Percentiles rank a stretch among this genome's conserved stretches.
These are phyloP conservation scores for Chymomyza amoena DNA, from an alignment of 2,888 invertebrate genomes.

Conservation along the genomic window DNA sequence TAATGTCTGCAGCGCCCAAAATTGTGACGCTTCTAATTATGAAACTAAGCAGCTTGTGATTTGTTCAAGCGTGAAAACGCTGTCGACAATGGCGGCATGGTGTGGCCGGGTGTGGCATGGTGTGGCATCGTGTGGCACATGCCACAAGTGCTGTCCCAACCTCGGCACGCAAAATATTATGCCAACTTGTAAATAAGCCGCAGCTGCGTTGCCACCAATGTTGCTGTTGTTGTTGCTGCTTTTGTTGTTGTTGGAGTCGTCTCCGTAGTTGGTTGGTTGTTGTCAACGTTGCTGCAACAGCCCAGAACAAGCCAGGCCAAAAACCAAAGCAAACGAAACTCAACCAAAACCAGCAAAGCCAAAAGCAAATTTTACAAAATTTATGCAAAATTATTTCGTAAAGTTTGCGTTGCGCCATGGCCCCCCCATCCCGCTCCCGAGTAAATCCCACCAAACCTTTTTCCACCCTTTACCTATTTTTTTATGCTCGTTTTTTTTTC, in stretches of 20 bases:
- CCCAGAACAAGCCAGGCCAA: constrained; percentile 1
- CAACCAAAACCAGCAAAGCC: constrained; percentile 52
- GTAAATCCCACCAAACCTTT: neutral
- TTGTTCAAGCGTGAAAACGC: constrained; percentile 74
- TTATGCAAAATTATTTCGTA: constrained; percentile 75
- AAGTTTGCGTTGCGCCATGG: constrained; percentile 48
- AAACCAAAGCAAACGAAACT: constrained; percentile 20
- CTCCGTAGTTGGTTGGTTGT: neutral
- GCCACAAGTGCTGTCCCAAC: constrained; percentile 20
- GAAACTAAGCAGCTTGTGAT: constrained; percentile 73
- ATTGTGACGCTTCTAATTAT: constrained; percentile 73
- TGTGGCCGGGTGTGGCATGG: too few relatives aligned
- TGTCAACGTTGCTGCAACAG: constrained; percentile 30
- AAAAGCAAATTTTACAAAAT: constrained; percentile 72
- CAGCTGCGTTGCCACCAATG: constrained; percentile 46
- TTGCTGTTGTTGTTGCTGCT: constrained; percentile 3
- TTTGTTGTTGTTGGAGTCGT: neutral
- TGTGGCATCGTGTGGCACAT: neutral
- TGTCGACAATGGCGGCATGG: constrained; percentile 59
- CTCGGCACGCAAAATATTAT: constrained; percentile 67
- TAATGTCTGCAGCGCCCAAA: constrained; percentile 61
- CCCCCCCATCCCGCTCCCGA: neutral
- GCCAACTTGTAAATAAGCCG: constrained; percentile 73
- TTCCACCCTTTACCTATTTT: constrained; percentile 2
- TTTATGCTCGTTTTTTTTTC: constrained; percentile 6